These are phyloP conservation scores for Doris montereyensis DNA, from an alignment of 2,888 invertebrate species.

Conservation along the genomic window DNA sequence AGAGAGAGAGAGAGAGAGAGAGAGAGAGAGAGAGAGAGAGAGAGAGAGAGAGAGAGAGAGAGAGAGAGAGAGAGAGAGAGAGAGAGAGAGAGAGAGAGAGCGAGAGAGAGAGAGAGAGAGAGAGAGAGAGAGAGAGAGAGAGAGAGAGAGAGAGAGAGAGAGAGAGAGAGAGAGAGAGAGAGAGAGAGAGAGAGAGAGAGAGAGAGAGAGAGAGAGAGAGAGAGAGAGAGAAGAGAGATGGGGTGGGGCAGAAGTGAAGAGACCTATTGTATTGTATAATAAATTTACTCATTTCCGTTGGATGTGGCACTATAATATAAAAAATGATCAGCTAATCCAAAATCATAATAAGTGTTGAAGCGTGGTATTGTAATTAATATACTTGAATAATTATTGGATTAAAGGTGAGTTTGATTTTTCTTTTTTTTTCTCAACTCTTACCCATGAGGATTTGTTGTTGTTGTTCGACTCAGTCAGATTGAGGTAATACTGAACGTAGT, in stretches of 20 bases:
- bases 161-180: not conserved
- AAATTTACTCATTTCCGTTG: too few species aligned
- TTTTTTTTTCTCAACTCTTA: not conserved
- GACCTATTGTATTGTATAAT: not conserved
- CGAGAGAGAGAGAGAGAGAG: not conserved
- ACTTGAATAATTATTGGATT: too few species aligned
- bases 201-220: not conserved
- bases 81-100: not conserved
- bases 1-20: not conserved
- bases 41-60: not conserved
- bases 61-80: not conserved
- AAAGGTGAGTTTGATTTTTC: too few species aligned
- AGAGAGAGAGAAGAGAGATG: not conserved
- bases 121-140: not conserved
- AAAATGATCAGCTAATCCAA: not conserved
- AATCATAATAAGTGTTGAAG: not conserved
- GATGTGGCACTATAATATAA: not conserved
- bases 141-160: not conserved
- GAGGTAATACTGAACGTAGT: conserved; percentile 91
- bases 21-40: not conserved
- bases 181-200: not conserved
- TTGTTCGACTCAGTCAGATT: conserved; percentile 80
- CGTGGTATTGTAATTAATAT: too few species aligned
- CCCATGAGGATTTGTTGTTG: conserved; percentile 83
- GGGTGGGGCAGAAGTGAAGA: not conserved